Base-by-base conservation (phyloP, 2,888 invertebrate species). In the Hydrotaea diabolus region DNA sequence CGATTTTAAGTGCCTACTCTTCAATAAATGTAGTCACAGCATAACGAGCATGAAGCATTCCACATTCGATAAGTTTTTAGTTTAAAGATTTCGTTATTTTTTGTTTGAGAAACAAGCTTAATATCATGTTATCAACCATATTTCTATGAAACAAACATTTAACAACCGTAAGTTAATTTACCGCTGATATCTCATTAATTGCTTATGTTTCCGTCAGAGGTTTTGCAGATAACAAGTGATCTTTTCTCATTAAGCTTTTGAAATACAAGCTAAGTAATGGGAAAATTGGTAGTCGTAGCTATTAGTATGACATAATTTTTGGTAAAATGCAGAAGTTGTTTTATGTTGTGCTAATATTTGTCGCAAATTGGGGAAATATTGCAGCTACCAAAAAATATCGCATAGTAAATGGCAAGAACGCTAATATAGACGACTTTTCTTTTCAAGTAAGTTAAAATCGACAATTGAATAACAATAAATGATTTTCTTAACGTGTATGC, bases 321-420 rank as follows among this genome's bases (percentile, higher is more conserved):
- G 69, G 59, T 59, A 79, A 76, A 66, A 85, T 82, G 79, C 73
- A 79, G 82, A 59, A 73, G 79, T 79, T 74, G 39, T 46, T 36
- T 9, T 17, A 62, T 31, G 39, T 77, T 49, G 3, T 74, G 39
- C 49, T 73, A n/a, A 39, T 78, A 31, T 17, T 77, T 46, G 26
- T 49, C 26, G 9, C 57, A 53, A 7, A n/a, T 39, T 46, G n/a
- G 46, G 59, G 17, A 46, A 21, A 26, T 57, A 49, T 49, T 46
- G 66, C 64, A 21, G 23, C 77, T 5, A 59, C 77, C 17, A 69
- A 85, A 36, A 46, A 79, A 26, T 85, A 84, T 77, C 89, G 91
- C 0, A 91, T 91, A 55, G 91, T 91, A 0, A 91, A 91, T 77
- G 91, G 91, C 0, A 87, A 88, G n/a, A 89, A 88, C 66, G 91